Evolutionary conservation across 2,797 vertebrate genomes (phyloP).

Genomic region (Scomberomorus guttatus): DNA sequence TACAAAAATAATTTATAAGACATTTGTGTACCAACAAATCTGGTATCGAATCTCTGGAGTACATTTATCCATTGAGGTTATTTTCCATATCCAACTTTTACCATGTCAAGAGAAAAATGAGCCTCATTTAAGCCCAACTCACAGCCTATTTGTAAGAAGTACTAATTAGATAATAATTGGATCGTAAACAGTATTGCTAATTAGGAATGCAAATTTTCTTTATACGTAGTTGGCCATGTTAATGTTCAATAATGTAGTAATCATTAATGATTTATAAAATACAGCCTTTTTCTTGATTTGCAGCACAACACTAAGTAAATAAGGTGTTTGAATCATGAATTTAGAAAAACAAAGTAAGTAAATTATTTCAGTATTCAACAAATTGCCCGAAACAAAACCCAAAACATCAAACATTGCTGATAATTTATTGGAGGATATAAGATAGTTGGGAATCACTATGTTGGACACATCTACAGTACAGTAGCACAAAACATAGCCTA

Average conservation of each 20-base stretch:
- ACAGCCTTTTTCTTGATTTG: background rate
- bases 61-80: background rate
- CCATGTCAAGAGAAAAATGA: constrained; percentile 19
- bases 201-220: constrained; percentile 31
- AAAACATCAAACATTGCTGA: background rate
- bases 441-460: background rate
- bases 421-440: background rate
- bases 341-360: background rate
- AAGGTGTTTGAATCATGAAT: constrained; percentile 6
- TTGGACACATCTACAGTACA: too few relatives aligned
- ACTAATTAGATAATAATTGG: constrained; percentile 53
- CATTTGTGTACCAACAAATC: constrained; percentile 26
- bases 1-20: constrained; percentile 27
- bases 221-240: constrained; percentile 27
- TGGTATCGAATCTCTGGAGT: constrained; percentile 6
- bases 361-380: constrained; percentile 8
- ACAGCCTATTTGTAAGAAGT: constrained; percentile 31
- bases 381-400: background rate
- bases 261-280: constrained; percentile 34
- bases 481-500: background rate
- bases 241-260: constrained; percentile 19
- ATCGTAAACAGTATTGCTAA: constrained; percentile 44
- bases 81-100: constrained; percentile 22
- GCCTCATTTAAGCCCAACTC: constrained; percentile 17
- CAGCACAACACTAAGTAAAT: background rate